Conservation (phyloP, 2,888 invertebrate species). For the Melinaea marsaeus region DNA sequence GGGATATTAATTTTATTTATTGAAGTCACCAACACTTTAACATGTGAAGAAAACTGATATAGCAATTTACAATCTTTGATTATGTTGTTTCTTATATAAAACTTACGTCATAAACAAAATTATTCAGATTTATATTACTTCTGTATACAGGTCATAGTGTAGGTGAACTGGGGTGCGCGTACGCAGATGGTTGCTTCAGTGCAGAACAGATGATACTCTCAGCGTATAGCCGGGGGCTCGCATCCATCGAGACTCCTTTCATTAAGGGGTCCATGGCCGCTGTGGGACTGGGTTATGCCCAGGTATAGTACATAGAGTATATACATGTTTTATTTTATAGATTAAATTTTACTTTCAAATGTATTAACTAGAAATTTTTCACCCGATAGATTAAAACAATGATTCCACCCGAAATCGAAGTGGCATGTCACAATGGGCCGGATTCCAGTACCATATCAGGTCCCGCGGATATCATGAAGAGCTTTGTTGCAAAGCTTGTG, state of each 20-base stretch:
- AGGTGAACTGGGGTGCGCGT: slow-evolving; percentile 96
- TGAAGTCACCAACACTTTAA: background rate
- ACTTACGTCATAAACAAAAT: too few species aligned
- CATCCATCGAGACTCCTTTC: slow-evolving; percentile 83
- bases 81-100: too few species aligned
- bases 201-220: slow-evolving; percentile 90
- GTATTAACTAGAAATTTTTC: slow-evolving; percentile 1
- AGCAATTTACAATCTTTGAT: too few species aligned
- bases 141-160: slow-evolving; percentile 87
- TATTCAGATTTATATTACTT: too few species aligned
- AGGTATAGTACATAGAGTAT: slow-evolving; percentile 47
- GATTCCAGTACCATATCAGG: slow-evolving; percentile 96
- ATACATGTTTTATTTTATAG: background rate
- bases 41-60: background rate
- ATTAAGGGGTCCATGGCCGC: slow-evolving; percentile 93
- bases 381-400: slow-evolving; percentile 74
- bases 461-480: slow-evolving; percentile 82
- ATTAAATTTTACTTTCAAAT: background rate
- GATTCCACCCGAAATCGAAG: slow-evolving; percentile 86
- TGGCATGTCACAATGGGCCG: slow-evolving; percentile 92
- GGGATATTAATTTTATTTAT: background rate
- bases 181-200: slow-evolving; percentile 94
- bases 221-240: slow-evolving; percentile 89
- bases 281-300: slow-evolving; percentile 81
- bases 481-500: slow-evolving; percentile 81